Evolutionary conservation across 1,140 invertebrate species (phyloP).

Genomic region (Drosophila bocki): DNA sequence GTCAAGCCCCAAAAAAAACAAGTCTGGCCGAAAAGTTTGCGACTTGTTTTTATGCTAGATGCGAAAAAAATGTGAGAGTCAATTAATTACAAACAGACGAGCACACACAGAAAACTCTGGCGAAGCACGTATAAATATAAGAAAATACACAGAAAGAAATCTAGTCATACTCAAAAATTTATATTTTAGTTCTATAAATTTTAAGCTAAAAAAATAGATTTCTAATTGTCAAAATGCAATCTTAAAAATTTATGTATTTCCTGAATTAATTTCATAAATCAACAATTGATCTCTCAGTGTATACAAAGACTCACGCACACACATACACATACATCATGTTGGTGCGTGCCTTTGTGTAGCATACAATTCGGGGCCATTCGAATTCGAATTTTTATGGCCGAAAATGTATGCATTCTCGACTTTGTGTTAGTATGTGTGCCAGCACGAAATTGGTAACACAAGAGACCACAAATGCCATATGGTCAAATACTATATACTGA

Average conservation of each 20-base stretch:
- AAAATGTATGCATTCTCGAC: conserved; percentile 74
- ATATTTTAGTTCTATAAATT: not conserved
- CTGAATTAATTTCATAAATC: not conserved
- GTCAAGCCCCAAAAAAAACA: not conserved
- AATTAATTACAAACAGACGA: conserved; percentile 75
- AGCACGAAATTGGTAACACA: conserved; percentile 60
- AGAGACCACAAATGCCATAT: conserved; percentile 57
- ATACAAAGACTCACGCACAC: not conserved
- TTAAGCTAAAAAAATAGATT: not conserved
- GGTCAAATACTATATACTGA: conserved; percentile 3
- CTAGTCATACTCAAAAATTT: rapidly evolving
- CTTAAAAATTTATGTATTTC: rapidly evolving
- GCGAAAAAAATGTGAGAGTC: conserved; percentile 70
- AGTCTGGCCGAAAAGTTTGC: conserved; percentile 49
- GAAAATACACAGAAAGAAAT: not conserved
- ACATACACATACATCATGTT: conserved; percentile 28
- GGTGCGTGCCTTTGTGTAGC: conserved; percentile 52
- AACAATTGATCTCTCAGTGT: not conserved
- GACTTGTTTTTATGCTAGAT: conserved; percentile 59
- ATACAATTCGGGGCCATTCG: conserved; percentile 54
- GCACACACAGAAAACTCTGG: conserved; percentile 9
- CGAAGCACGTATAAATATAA: not conserved
- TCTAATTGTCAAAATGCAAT: not conserved
- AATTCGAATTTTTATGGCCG: conserved; percentile 66
- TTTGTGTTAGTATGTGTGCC: conserved; percentile 14